These are phyloP conservation scores for Monoplex corrugatus DNA, from an alignment of 2,888 invertebrate species.

Conservation along the genomic window DNA sequence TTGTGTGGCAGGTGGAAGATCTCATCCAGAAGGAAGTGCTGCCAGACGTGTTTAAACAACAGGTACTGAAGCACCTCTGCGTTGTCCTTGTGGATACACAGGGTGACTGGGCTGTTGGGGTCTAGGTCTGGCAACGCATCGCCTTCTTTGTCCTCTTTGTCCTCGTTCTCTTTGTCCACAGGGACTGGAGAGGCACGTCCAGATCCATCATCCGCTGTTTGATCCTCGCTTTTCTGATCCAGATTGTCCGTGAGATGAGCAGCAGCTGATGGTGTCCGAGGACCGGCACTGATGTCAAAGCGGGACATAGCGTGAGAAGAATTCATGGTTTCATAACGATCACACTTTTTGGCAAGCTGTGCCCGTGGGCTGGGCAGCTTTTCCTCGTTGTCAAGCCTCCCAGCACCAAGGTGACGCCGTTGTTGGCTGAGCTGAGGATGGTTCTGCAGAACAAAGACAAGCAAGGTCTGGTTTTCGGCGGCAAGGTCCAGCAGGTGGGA, in stretches of 20 bases:
- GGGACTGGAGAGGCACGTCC: not conserved
- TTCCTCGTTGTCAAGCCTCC: not conserved
- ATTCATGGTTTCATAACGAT: not conserved
- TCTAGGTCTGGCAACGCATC: not conserved
- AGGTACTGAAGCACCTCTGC: conserved; percentile 43
- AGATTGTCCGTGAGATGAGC: not conserved
- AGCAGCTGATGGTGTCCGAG: not conserved
- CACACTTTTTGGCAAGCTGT: not conserved
- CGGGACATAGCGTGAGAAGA: not conserved
- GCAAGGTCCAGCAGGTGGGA: conserved; percentile 40
- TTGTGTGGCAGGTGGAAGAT: conserved; percentile 30
- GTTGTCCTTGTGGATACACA: conserved; percentile 35
- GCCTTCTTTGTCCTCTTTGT: not conserved
- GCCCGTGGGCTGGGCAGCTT: not conserved
- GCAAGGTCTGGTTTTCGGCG: conserved; percentile 38
- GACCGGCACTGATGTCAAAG: not conserved
- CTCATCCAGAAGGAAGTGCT: conserved; percentile 47
- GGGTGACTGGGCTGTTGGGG: conserved; percentile 35
- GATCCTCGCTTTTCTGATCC: not conserved
- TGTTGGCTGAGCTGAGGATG: conserved; percentile 29
- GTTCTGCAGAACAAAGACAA: conserved; percentile 40
- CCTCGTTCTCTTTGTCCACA: not conserved
- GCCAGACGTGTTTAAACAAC: conserved; percentile 48
- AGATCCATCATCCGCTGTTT: not conserved
- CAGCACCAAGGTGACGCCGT: no score